Evolutionary conservation across 2,113 vertebrate genomes (phyloP).

Genomic region (Ciconia maguari): DNA sequence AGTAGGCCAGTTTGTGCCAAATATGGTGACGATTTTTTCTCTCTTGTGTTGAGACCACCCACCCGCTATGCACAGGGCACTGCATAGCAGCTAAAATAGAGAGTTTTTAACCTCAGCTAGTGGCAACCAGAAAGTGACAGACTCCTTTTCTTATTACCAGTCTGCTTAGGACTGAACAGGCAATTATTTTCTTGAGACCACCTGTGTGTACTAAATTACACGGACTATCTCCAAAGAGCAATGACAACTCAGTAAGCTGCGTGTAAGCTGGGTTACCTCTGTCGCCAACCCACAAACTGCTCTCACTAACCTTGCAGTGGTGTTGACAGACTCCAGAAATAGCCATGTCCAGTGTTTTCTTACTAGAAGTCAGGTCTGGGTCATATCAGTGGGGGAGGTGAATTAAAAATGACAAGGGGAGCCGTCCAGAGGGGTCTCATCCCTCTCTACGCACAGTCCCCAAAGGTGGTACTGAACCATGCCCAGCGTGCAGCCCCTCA

Average conservation of each 20-base stretch:
- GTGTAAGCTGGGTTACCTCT: constrained; percentile 8
- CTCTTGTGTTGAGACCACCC: neutral
- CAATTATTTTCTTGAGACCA: neutral
- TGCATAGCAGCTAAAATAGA: neutral
- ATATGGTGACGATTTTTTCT: neutral
- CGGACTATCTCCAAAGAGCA: neutral
- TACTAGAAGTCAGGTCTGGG: constrained; percentile 17
- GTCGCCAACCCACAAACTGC: neutral
- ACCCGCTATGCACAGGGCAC: neutral
- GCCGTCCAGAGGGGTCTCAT: neutral
- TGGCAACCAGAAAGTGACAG: neutral
- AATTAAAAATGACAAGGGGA: neutral
- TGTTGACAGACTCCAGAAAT: constrained; percentile 58
- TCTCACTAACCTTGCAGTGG: neutral
- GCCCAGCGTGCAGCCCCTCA: neutral
- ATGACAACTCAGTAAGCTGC: neutral
- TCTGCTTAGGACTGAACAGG: neutral
- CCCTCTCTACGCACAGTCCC: neutral
- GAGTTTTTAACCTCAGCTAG: constrained; percentile 10
- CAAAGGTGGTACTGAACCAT: neutral
- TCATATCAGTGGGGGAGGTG: neutral
- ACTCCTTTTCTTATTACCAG: neutral
- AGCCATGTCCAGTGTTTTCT: constrained; percentile 15
- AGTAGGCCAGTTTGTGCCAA: neutral
- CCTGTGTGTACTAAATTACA: neutral